phyloP scores from a whole-genome alignment of 92 coral and sea anemone species.

The Parazoanthus swiftii region DNA sequence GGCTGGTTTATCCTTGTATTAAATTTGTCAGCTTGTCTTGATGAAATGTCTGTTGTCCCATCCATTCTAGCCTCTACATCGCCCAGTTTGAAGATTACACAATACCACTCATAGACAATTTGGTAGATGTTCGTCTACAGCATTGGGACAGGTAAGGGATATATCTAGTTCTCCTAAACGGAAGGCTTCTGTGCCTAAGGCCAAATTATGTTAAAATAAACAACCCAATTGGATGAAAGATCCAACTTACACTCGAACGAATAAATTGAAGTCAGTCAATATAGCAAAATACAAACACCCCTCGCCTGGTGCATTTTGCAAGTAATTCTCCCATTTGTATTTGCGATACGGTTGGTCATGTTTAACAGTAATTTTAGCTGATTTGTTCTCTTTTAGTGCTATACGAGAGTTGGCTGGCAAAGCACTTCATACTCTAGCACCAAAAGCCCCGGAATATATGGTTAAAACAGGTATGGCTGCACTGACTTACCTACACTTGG shows the following conservation, averaged over 20 bases:
- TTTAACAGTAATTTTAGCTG: background rate
- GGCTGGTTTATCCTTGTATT: background rate
- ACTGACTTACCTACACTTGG: background rate
- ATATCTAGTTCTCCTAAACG: background rate
- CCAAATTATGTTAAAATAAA: background rate
- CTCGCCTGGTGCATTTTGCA: too few relatives aligned
- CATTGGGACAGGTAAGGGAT: slow-evolving; percentile 95
- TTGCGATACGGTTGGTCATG: background rate
- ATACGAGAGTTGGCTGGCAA: slow-evolving; percentile 89
- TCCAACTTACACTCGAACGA: too few relatives aligned
- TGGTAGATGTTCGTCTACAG: slow-evolving; percentile 74
- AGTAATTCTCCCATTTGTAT: too few relatives aligned
- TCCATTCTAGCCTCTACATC: slow-evolving; percentile 69
- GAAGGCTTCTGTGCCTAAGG: background rate
- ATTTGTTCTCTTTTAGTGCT: slow-evolving; percentile 49
- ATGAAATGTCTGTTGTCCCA: background rate
- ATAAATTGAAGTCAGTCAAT: background rate
- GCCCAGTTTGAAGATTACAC: slow-evolving; percentile 91
- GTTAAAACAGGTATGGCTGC: slow-evolving; percentile 67
- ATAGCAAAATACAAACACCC: too few relatives aligned
- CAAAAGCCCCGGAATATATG: slow-evolving; percentile 79
- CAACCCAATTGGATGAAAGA: background rate
- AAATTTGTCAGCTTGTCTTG: background rate
- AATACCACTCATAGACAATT: slow-evolving; percentile 73
- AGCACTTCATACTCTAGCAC: slow-evolving; percentile 80